phyloP scores from a whole-genome alignment of 1,140 invertebrate genomes.

The Oryctes rhinoceros region DNA sequence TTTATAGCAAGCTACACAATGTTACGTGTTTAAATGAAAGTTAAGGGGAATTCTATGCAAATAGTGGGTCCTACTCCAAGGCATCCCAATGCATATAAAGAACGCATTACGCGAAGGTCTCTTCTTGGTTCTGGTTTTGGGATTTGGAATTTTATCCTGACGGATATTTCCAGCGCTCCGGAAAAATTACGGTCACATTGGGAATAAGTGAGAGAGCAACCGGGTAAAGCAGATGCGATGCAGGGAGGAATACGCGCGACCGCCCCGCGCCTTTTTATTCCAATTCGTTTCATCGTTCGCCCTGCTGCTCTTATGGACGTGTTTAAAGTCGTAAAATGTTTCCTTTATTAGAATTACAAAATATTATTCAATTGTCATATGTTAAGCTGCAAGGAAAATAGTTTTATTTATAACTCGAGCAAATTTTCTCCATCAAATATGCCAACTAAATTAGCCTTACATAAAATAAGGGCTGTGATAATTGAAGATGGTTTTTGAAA shows the following conservation, averaged over 20 bases:
- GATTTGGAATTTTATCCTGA: constrained; percentile 41
- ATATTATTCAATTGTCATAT: too few relatives aligned
- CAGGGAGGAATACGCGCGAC: background rate
- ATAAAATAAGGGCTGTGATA: too few relatives aligned
- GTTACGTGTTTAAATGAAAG: background rate
- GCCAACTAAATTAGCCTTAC: too few relatives aligned
- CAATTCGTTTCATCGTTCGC: background rate
- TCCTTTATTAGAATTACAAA: background rate
- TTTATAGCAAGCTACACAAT: constrained; percentile 1
- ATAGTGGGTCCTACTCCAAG: constrained; percentile 46
- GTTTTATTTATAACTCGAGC: too few relatives aligned
- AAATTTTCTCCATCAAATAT: too few relatives aligned
- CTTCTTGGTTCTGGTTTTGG: constrained; percentile 45
- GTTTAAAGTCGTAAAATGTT: background rate
- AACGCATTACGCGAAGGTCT: constrained; percentile 49
- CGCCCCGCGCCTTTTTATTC: background rate
- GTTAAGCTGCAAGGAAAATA: too few relatives aligned
- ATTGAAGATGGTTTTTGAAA: too few relatives aligned
- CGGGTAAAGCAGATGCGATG: background rate
- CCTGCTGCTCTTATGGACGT: background rate
- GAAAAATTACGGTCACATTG: constrained; percentile 48
- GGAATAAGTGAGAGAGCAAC: constrained; percentile 42
- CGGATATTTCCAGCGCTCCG: constrained; percentile 44
- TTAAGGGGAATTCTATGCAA: constrained; percentile 36
- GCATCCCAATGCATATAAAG: constrained; percentile 49